A percentile compares a stretch with the other conserved stretches of the same genome.
phyloP scores from a whole-genome alignment of 2,797 vertebrate species.

The Cynodonichthys magdalenae region DNA sequence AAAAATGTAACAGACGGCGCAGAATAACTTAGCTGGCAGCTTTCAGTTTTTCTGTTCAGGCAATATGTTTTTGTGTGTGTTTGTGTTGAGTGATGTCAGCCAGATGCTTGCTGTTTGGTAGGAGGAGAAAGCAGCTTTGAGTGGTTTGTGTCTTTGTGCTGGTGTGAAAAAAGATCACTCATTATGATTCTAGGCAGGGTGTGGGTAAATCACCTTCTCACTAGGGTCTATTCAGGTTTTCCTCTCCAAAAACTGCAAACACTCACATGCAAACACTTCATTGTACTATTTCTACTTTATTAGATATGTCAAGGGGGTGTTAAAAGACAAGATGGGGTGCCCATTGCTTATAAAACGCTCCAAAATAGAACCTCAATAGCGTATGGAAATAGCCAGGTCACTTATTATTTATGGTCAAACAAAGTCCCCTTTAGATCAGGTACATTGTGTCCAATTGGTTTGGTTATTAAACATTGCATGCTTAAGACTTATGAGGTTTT shows the following conservation, averaged over 20 bases:
- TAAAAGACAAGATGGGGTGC: conserved; percentile 23
- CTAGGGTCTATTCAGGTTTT: conserved; percentile 50
- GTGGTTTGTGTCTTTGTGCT: conserved; percentile 72
- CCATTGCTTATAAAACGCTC: conserved; percentile 28
- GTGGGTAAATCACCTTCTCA: conserved; percentile 68
- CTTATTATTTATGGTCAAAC: conserved; percentile 46
- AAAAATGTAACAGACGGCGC: conserved; percentile 15
- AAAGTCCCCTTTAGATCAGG: conserved; percentile 21
- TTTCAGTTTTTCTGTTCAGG: conserved; percentile 35
- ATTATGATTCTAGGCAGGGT: conserved; percentile 81
- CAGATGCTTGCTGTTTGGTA: conserved; percentile 50
- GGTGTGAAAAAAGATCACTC: conserved; percentile 67
- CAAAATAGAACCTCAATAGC: background rate
- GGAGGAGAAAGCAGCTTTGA: conserved; percentile 55
- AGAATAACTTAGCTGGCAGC: conserved; percentile 24
- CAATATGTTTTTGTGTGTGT: conserved; percentile 31
- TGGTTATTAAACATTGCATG: conserved; percentile 27
- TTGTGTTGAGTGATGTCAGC: conserved; percentile 52
- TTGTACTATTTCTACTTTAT: conserved; percentile 18
- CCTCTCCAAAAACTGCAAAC: conserved; percentile 31
- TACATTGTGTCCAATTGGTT: conserved; percentile 22
- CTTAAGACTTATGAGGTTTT: conserved; percentile 1
- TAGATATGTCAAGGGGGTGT: conserved; percentile 11
- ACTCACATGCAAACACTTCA: conserved; percentile 17
- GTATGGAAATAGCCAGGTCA: conserved; percentile 19